A percentile compares a stretch with the other conserved stretches of the same genome.
These are phyloP conservation scores for Lepas anatifera DNA, from an alignment of 2,888 invertebrate species.

Conservation along the genomic window DNA sequence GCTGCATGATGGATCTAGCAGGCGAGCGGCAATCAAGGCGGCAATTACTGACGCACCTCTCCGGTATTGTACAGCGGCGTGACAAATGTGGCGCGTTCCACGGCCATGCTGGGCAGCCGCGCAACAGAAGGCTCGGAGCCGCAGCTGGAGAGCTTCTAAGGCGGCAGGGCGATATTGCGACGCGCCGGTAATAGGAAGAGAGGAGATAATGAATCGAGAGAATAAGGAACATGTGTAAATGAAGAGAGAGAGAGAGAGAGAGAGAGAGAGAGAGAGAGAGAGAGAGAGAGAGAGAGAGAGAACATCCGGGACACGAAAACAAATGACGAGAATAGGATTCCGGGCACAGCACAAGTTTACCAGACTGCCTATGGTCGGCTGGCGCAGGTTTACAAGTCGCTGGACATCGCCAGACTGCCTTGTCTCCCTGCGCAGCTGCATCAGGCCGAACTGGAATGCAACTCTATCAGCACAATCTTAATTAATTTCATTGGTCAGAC, in stretches of 20 bases:
- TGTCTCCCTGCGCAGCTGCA: too few relatives aligned
- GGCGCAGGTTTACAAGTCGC: too few relatives aligned
- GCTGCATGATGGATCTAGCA: background rate
- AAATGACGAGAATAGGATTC: too few relatives aligned
- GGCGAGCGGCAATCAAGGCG: background rate
- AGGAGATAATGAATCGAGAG: background rate
- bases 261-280: background rate
- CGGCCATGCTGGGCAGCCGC: too few relatives aligned
- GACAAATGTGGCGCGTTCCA: background rate
- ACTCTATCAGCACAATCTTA: background rate
- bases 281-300: background rate
- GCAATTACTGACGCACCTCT: background rate
- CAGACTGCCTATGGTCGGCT: too few relatives aligned
- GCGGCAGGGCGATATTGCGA: too few relatives aligned
- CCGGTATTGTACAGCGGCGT: background rate
- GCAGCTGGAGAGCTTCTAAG: background rate
- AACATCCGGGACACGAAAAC: too few relatives aligned
- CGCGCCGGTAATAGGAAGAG: too few relatives aligned
- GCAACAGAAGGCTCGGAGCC: too few relatives aligned
- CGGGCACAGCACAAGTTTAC: too few relatives aligned
- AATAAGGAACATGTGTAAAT: background rate
- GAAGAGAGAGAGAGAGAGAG: background rate
- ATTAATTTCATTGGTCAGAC: background rate
- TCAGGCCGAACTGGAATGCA: background rate
- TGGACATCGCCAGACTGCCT: too few relatives aligned